Evolutionary conservation across 2,888 invertebrate genomes (phyloP).

Genomic region (Meteorus colon): DNA sequence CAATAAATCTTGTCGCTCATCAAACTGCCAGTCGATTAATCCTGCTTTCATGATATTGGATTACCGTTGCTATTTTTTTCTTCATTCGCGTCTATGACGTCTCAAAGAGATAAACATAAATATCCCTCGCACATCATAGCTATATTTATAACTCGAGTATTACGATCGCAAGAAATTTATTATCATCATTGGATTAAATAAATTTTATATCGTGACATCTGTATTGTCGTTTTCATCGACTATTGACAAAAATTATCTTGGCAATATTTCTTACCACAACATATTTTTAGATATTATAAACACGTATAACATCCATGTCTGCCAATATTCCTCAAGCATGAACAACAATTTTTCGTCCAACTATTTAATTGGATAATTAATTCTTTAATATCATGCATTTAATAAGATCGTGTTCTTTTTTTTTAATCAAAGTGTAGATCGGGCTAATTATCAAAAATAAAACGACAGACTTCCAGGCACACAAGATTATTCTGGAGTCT

Average conservation of each 20-base stretch:
- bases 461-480: slow-evolving; percentile 13
- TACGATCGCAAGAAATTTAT: background rate
- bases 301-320: background rate
- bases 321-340: slow-evolving; percentile 31
- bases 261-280: slow-evolving; percentile 15
- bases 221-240: slow-evolving; percentile 11
- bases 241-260: slow-evolving; percentile 35
- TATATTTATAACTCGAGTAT: slow-evolving; percentile 31
- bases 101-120: background rate
- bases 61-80: slow-evolving; percentile 15
- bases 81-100: background rate
- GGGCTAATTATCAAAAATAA: background rate
- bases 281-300: slow-evolving; percentile 31
- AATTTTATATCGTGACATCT: background rate
- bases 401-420: background rate
- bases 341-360: slow-evolving; percentile 16
- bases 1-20: slow-evolving; percentile 19
- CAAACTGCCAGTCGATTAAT: slow-evolving; percentile 40
- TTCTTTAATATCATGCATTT: background rate
- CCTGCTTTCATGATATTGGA: background rate
- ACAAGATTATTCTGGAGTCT: slow-evolving; percentile 30
- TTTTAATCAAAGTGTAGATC: background rate
- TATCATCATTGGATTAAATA: slow-evolving; percentile 9
- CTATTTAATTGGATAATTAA: background rate
- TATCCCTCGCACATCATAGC: background rate